A percentile compares a stretch with the other conserved stretches of the same genome.
Conservation (phyloP, 1,140 invertebrate species). For the Odontomachus brunneus region DNA sequence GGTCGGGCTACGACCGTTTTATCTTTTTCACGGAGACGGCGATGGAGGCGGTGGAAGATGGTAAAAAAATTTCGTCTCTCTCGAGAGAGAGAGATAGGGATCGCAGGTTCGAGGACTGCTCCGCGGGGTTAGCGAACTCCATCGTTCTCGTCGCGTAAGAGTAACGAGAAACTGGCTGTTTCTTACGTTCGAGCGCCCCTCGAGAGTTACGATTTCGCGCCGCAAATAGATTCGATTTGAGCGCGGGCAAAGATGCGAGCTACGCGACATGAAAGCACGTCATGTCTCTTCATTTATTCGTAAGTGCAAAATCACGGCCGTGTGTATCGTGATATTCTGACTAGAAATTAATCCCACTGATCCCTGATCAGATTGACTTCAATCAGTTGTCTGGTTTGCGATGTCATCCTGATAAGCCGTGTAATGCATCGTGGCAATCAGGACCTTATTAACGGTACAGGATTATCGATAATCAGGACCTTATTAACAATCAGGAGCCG, state of each 20-base stretch:
- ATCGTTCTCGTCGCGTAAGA: not conserved
- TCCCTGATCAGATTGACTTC: too few relatives aligned
- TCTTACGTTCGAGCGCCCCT: slow-evolving; percentile 22
- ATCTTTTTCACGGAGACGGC: slow-evolving; percentile 54
- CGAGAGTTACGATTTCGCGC: slow-evolving; percentile 8
- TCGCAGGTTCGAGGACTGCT: slow-evolving; percentile 45
- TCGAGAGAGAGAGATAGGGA: slow-evolving; percentile 49
- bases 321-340: too few relatives aligned
- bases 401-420: too few relatives aligned
- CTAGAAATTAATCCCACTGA: too few relatives aligned
- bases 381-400: too few relatives aligned
- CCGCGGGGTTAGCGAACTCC: not conserved
- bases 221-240: slow-evolving; percentile 23
- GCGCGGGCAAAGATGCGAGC: not conserved
- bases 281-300: too few relatives aligned
- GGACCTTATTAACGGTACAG: too few relatives aligned
- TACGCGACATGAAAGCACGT: too few relatives aligned
- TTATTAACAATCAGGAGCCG: too few relatives aligned
- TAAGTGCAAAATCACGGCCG: too few relatives aligned
- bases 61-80: slow-evolving; percentile 11
- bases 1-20: slow-evolving; percentile 52
- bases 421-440: too few relatives aligned
- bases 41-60: not conserved
- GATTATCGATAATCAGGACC: too few relatives aligned
- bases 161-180: slow-evolving; percentile 10